Percentiles rank a stretch among this genome's conserved stretches.
Conservation (phyloP, 2,797 vertebrate species). For the Anguilla anguilla region DNA sequence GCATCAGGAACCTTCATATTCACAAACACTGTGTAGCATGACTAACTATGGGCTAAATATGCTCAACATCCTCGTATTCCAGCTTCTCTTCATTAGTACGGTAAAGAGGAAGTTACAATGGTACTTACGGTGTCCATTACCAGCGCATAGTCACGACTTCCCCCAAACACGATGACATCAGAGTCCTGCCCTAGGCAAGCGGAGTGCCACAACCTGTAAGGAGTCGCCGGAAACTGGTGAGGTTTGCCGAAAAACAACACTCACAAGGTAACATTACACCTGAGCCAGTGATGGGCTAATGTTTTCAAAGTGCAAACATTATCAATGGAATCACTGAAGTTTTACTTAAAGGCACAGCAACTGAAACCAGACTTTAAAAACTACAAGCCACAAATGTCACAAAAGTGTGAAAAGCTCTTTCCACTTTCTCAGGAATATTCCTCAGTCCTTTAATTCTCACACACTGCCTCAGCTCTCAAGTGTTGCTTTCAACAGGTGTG, state of each 20-base stretch:
- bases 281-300: background rate
- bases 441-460: background rate
- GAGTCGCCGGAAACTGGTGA: background rate
- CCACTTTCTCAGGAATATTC: background rate
- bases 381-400: background rate
- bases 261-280: background rate
- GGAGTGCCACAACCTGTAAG: constrained; percentile 85
- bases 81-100: background rate
- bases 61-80: background rate
- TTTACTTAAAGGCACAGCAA: background rate
- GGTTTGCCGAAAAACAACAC: background rate
- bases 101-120: background rate
- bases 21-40: background rate
- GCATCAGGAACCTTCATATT: background rate
- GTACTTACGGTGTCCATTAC: constrained; percentile 85
- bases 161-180: constrained; percentile 91
- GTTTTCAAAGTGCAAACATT: background rate
- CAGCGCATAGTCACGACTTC: constrained; percentile 84
- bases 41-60: background rate
- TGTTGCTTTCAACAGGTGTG: background rate
- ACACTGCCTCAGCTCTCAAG: background rate
- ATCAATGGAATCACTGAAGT: background rate
- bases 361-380: background rate
- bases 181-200: constrained; percentile 83
- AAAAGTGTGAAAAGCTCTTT: background rate